Evolutionary conservation across 1,140 invertebrate species (phyloP), one percentile per base, ranked within the genome.

Genomic region (Anastrepha obliqua): DNA sequence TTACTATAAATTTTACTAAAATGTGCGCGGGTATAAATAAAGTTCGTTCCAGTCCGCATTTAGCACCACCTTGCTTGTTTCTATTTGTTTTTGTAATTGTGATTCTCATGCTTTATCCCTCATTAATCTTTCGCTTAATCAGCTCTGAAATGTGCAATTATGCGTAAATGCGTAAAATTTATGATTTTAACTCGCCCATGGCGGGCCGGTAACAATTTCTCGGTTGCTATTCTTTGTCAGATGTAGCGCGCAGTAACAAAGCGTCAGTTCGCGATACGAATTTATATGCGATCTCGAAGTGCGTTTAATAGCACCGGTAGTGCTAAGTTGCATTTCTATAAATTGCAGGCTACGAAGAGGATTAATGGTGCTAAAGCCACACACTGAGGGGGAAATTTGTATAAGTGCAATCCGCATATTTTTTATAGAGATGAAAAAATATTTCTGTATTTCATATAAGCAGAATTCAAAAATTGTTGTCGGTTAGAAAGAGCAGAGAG

Each of bases 161-260:
- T 81, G 47, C 74, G 47, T 81, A n/a, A 81, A 81, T 81, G 74
- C 74, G 74, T 81, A 81, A 81, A 81, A 81, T 81, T 81, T 81
- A 47, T 47, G 47, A 81, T 81, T 81, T 81, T 17, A 81, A 51
- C 47, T 81, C 74, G 5, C 7, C 47, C n/a, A 7, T 8, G 17
- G 44, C 44, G 44, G 8, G 70, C 70, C 51, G 51, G 51, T 55
- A 15, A 29, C 29, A 29, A 29, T n/a, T 78, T 42, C 47, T 55
- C 44, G n/a, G 13, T 29, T 55, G 74, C 17, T 8, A 4, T 55
- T 2, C 17, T n/a, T 17, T 29, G n/a, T 47, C 74, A 81, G 47
- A 81, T 58, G 74, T 81, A 7, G 9, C 13, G 51, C 3, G 15
- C 15, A 47, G 67, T 17, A 67, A 74, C 42, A 74, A 74, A 81